These are phyloP conservation scores for Pogonomyrmex californicus DNA, from an alignment of 1,140 invertebrate genomes.

Conservation along the genomic window DNA sequence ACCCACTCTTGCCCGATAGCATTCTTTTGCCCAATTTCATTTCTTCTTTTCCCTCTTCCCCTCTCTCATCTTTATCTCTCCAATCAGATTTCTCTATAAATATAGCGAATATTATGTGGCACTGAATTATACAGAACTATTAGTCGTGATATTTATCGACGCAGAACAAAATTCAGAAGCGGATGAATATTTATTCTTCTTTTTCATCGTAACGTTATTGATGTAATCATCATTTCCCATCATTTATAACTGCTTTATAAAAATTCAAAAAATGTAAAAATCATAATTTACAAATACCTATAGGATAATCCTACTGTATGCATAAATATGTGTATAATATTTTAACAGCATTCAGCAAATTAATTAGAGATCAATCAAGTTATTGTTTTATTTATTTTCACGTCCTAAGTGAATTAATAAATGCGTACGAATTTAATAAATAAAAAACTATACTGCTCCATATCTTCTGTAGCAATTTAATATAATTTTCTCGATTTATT, in stretches of 20 bases:
- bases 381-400: background rate
- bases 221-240: background rate
- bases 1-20: background rate
- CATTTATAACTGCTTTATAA: background rate
- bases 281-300: constrained; percentile 6
- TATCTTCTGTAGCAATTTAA: background rate
- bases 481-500: background rate
- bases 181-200: background rate
- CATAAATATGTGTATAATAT: background rate
- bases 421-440: background rate
- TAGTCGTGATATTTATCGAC: constrained; percentile 12
- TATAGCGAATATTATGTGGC: constrained; percentile 15
- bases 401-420: background rate
- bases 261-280: background rate
- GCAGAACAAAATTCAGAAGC: background rate
- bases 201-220: background rate
- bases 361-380: background rate
- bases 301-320: background rate
- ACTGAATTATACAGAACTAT: background rate
- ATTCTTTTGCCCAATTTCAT: constrained; percentile 27
- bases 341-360: background rate
- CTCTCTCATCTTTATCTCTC: constrained; percentile 19
- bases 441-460: background rate
- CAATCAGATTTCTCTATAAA: constrained; percentile 2
- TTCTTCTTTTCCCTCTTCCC: background rate